These are phyloP conservation scores for Trichechus manatus DNA, from an alignment of 2,113 vertebrate genomes.

Conservation along the genomic window DNA sequence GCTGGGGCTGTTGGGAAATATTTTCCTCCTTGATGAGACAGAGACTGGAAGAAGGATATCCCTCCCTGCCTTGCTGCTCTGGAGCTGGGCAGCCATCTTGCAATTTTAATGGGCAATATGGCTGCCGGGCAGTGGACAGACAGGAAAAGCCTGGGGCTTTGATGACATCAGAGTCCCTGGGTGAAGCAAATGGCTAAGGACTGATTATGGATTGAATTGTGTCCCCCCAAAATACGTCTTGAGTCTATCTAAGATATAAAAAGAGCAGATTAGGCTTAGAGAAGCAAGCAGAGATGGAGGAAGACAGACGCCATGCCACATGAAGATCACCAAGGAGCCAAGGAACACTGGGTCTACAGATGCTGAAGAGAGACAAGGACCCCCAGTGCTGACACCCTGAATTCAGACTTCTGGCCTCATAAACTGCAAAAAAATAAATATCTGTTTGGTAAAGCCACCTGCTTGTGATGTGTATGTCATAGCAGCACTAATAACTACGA, in stretches of 20 bases:
- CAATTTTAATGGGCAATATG: not conserved
- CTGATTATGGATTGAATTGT: not conserved
- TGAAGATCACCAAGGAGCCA: not conserved
- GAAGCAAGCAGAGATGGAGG: not conserved
- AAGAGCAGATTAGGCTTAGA: not conserved
- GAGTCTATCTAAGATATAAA: not conserved
- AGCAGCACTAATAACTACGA: not conserved
- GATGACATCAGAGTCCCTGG: not conserved
- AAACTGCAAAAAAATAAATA: not conserved
- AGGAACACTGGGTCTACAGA: not conserved
- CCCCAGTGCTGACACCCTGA: too few relatives aligned
- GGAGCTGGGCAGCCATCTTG: not conserved
- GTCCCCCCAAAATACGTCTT: not conserved
- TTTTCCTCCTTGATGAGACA: not conserved
- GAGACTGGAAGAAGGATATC: not conserved
- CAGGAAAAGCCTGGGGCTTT: not conserved
- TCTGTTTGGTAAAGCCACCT: not conserved
- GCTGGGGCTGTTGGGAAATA: not conserved
- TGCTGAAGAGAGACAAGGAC: not conserved
- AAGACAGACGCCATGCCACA: not conserved
- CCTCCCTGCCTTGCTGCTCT: fast-evolving
- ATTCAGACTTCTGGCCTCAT: not conserved
- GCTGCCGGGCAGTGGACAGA: not conserved
- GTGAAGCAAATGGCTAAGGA: not conserved
- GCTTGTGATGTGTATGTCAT: not conserved